phyloP scores from a whole-genome alignment of 2,888 invertebrate genomes.

The Acrobasis consociella region DNA sequence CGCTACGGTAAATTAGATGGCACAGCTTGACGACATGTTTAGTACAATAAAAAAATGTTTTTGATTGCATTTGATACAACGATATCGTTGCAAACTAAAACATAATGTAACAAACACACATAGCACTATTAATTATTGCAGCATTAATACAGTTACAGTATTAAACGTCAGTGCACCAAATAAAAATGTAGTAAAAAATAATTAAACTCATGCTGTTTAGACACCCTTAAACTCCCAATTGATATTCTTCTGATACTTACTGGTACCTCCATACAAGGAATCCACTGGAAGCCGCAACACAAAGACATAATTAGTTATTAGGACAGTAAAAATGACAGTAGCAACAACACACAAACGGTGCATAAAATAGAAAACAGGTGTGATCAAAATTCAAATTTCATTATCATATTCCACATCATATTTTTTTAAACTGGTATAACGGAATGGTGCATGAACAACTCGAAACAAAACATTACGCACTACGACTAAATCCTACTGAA shows the following conservation, averaged over 20 bases:
- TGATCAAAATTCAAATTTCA: constrained; percentile 36
- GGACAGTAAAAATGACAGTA: constrained; percentile 32
- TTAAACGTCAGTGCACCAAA: constrained; percentile 27
- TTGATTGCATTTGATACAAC: constrained; percentile 39
- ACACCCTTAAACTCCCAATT: constrained; percentile 33
- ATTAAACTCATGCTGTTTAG: constrained; percentile 35
- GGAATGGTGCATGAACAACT: constrained; percentile 75
- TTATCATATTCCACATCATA: constrained; percentile 6
- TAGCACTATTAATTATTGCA: constrained; percentile 16
- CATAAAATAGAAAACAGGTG: constrained; percentile 46
- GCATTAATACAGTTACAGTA: constrained; percentile 22
- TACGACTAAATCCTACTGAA: constrained; percentile 59
- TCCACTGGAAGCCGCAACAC: constrained; percentile 84
- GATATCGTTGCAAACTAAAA: constrained; percentile 29
- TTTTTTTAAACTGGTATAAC: constrained; percentile 52
- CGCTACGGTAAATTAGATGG: constrained; percentile 49
- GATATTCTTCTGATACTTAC: constrained; percentile 73
- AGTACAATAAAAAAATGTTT: constrained; percentile 38
- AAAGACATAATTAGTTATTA: constrained; percentile 68
- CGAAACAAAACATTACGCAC: constrained; percentile 57
- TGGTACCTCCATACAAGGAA: constrained; percentile 88
- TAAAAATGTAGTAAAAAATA: constrained; percentile 28
- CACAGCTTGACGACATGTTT: constrained; percentile 45
- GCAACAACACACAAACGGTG: constrained; percentile 55
- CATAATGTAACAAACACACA: constrained; percentile 14